Conservation (phyloP, 2,113 vertebrate species). For the Apeltes quadracus region DNA sequence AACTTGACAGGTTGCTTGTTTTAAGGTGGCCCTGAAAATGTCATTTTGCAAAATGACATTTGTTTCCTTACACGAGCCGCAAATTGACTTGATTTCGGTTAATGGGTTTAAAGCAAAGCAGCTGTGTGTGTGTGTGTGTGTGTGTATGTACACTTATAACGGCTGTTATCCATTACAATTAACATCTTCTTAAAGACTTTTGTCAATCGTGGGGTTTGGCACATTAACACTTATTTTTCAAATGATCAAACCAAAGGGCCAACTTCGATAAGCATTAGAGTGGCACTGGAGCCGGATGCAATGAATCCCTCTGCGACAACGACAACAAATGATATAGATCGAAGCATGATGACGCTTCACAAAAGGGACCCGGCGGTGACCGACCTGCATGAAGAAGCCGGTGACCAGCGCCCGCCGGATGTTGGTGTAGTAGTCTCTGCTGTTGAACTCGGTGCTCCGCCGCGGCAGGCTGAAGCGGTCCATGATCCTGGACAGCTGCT, state of each 20-base stretch:
- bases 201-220: constrained; percentile 9
- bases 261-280: constrained; percentile 18
- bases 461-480: constrained; percentile 98
- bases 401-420: constrained; percentile 97
- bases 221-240: constrained; percentile 2
- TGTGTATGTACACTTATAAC: constrained; percentile 14
- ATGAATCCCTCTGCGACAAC: constrained; percentile 2
- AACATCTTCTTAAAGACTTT: constrained; percentile 25
- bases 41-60: constrained; percentile 70
- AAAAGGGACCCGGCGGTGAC: constrained; percentile 52
- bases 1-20: constrained; percentile 79
- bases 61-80: constrained; percentile 63
- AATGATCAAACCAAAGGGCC: constrained; percentile 21
- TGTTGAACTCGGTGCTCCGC: constrained; percentile 95
- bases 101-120: constrained; percentile 60
- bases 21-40: constrained; percentile 71
- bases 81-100: constrained; percentile 74
- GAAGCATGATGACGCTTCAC: neutral
- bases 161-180: constrained; percentile 43
- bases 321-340: neutral
- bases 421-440: constrained; percentile 97
- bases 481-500: constrained; percentile 98
- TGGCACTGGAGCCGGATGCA: constrained; percentile 10
- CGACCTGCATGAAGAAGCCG: constrained; percentile 99
- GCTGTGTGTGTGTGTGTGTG: constrained; percentile 7